Conservation (phyloP, 2,113 vertebrate species). For the Catharus minimus region DNA sequence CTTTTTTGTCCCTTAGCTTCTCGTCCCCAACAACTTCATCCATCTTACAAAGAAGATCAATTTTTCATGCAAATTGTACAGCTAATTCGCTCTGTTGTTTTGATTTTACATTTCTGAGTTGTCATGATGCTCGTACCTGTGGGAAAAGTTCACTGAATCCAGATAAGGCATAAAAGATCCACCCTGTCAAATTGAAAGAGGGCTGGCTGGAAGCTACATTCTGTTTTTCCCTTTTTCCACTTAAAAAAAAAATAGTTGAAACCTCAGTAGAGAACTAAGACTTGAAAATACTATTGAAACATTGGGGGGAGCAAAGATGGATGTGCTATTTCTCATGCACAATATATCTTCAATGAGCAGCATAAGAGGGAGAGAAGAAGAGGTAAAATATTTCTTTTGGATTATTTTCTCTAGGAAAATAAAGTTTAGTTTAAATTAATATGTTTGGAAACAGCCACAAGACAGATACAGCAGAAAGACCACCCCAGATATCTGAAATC, state of each 20-base stretch:
- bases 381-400: neutral
- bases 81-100: neutral
- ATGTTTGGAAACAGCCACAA: neutral
- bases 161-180: neutral
- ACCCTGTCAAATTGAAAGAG: neutral
- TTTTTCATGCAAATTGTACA: neutral
- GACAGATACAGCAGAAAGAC: neutral
- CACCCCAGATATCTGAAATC: neutral
- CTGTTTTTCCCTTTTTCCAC: neutral
- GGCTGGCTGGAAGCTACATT: neutral
- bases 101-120: slow-evolving; percentile 34
- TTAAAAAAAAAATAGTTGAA: neutral
- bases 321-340: neutral
- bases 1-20: neutral
- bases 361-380: neutral
- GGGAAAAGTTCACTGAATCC: slow-evolving; percentile 1
- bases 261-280: neutral
- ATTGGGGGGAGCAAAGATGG: neutral
- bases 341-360: neutral
- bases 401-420: neutral
- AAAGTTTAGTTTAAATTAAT: neutral
- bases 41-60: neutral
- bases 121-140: neutral
- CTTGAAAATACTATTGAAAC: slow-evolving; percentile 3
- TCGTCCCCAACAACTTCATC: neutral